phyloP scores from a whole-genome alignment of 2,113 vertebrate species.

The Mustelus asterias region DNA sequence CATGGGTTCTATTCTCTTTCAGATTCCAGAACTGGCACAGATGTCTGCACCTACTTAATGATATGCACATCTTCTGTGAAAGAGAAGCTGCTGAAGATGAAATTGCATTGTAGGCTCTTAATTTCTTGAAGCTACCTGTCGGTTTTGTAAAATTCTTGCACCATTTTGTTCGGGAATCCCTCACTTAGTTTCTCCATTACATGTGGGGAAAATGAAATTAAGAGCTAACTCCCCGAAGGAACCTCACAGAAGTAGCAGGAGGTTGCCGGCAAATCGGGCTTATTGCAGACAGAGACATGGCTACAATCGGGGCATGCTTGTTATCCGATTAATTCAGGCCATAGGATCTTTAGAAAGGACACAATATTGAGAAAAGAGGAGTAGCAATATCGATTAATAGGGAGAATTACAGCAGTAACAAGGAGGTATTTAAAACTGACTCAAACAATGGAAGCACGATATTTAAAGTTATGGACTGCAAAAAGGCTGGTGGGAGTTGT shows the following conservation, averaged over 20 bases:
- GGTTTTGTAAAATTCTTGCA: neutral
- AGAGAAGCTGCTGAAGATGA: neutral
- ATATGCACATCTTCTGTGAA: neutral
- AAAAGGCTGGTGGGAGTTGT: too few species aligned
- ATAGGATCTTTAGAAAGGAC: neutral
- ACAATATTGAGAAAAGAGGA: too few species aligned
- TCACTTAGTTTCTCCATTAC: neutral
- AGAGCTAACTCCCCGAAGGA: neutral
- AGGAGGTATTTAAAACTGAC: too few species aligned
- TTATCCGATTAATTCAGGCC: neutral
- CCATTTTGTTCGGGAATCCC: neutral
- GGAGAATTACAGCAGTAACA: too few species aligned
- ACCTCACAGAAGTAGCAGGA: neutral
- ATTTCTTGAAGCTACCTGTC: neutral
- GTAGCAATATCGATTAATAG: too few species aligned
- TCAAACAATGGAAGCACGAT: too few species aligned
- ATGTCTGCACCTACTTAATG: neutral
- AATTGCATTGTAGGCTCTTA: neutral
- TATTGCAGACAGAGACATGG: neutral
- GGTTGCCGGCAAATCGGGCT: too few species aligned
- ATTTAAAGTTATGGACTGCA: too few species aligned
- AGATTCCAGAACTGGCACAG: neutral
- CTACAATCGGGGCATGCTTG: neutral
- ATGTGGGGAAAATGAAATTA: neutral
- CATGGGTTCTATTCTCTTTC: neutral